Conservation (phyloP, 2,888 invertebrate genomes). For the Hydrotaea diabolus region DNA sequence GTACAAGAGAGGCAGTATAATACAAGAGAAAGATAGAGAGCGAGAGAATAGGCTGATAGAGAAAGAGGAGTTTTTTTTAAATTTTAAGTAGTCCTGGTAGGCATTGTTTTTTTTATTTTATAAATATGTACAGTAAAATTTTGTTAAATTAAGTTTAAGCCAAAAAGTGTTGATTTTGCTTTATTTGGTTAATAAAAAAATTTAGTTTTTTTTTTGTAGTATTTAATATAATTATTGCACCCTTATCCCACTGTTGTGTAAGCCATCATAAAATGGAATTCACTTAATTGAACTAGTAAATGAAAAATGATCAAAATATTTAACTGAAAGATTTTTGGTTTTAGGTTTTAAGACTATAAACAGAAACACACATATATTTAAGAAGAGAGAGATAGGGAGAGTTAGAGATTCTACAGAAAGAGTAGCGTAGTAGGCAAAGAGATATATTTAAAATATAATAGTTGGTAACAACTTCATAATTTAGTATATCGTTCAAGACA, state of each 20-base stretch:
- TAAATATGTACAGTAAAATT: conserved; percentile 49
- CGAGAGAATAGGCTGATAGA: not conserved
- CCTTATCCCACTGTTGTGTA: conserved; percentile 72
- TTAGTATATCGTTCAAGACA: too few relatives aligned
- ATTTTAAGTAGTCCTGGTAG: conserved; percentile 5
- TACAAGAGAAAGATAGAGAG: not conserved
- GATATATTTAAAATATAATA: too few relatives aligned
- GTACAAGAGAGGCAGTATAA: too few relatives aligned
- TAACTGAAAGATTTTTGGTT: conserved; percentile 30
- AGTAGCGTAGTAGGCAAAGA: too few relatives aligned
- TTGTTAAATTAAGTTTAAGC: conserved; percentile 28
- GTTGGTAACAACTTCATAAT: too few relatives aligned
- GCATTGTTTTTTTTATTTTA: not conserved
- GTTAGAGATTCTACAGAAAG: not conserved
- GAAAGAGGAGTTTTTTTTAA: not conserved
- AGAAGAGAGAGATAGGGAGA: not conserved
- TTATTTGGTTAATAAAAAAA: conserved; percentile 13
- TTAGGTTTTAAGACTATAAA: conserved; percentile 14
- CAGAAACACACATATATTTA: conserved; percentile 6
- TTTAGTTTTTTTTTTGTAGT: conserved; percentile 13
- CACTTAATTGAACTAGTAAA: conserved; percentile 51
- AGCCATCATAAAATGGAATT: conserved; percentile 15
- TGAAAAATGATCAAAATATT: conserved; percentile 29
- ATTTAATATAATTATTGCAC: conserved; percentile 71
- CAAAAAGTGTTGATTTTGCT: conserved; percentile 13